Evolutionary conservation across 2,797 vertebrate species (phyloP), one percentile per base, ranked within the genome.

Genomic region (Microctenopoma steveboyesi): DNA sequence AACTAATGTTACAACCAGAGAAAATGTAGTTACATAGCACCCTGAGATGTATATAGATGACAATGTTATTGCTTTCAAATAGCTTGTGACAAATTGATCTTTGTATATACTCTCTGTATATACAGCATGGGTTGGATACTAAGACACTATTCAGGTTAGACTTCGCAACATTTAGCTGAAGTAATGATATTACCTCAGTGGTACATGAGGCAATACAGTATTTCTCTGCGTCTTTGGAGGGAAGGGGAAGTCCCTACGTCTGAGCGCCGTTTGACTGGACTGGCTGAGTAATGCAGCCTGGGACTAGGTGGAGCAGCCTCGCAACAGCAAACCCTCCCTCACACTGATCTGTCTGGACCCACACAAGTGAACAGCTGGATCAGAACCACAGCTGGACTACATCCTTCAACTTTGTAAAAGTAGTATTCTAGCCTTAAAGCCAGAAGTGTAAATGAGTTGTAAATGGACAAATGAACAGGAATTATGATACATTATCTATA

Each of bases 301-400:
- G 93, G 93, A 94, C 90, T 94, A 93, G 93, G 94, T 94, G 94
- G 94, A 92, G 92, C 84, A 83, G 86, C 78, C 83, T 92, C 88
- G 68, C 86, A 89, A 90, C 92, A 91, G 86, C 88, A 86, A 86
- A 86, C 85, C 82, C 89, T 92, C 87, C 90, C 87, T 91, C 84
- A 77, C 86, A 85, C 84, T 54, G 84, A 82, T 86, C 88, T 88
- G 90, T 88, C 90, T 88, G 83, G 83, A 88, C 85, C 84, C 84
- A 85, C 78, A 92, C 83, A 83, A 89, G 78, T 69, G 72, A 86
- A 79, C 47, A 64, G 59, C 86, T 89, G 85, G 82, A 90, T 84
- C 86, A 81, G 81, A 86, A 87, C 84, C 78, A 78, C 88, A 91
- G 85, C 88, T 93, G 91, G 91, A 79, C 76, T 13, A 25, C 49